Evolutionary conservation across 2,797 vertebrate genomes (phyloP), one percentile per base, ranked within the genome.

Genomic region (Staurois parvus): DNA sequence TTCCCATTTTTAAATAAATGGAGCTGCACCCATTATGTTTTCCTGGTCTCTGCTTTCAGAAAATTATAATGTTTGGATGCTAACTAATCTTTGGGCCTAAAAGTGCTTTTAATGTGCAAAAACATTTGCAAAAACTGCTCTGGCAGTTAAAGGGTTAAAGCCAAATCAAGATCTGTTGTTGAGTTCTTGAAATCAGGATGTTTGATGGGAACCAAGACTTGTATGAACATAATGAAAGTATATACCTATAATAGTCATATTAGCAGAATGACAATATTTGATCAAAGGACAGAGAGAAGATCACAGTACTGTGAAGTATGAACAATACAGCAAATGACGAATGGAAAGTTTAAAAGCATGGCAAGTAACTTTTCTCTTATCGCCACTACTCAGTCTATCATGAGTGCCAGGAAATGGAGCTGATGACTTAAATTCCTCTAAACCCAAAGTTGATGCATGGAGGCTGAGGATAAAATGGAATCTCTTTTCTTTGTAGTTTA

Each of bases 401-500:
- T 42, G 26, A 73, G 28, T 64, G 69, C 62, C 79, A 81, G 32
- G 45, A 72, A 81, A 81, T 70, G 69, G 48, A 62, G 67, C n/a
- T 62, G 69, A 56, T 62, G 79, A 73, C 79, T 64, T 59, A 64
- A 42, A 59, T 52, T 70, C 42, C 59, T 70, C 42, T 24, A 72
- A 9, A 28, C 32, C 40, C 52, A 29, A 29, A 28, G 32, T 40
- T 80, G 78, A 81, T 72, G 52, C 28, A 72, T 72, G 26, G 79
- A 37, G 32, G 69, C 19, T 40, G 30, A 62, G 69, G n/a, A 29
- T 9, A 81, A 72, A 72, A 81, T 73, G 32, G 69, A 81, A 72
- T 81, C 34, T 62, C 56, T 42, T 81, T 72, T 59, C 69, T 81
- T 81, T 81, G 79, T 81, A 72, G 69, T 73, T 62, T 72, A 30